Evolutionary conservation across 2,113 vertebrate species (phyloP).

Genomic region (Podilymbus podiceps): DNA sequence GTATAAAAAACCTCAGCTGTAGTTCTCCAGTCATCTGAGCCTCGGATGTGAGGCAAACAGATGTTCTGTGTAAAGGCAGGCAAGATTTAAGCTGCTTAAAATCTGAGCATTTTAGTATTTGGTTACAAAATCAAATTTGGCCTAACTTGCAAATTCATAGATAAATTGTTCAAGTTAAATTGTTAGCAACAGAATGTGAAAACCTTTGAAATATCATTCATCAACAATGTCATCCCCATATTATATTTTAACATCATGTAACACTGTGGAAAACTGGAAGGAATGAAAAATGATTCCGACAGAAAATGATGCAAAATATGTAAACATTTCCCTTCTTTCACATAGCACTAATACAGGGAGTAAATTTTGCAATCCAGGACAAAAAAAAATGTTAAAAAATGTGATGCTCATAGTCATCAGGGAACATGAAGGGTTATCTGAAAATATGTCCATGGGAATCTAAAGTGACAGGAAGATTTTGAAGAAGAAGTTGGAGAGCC

Average conservation of each 20-base stretch:
- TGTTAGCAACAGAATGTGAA: neutral
- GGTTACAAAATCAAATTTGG: constrained; percentile 1
- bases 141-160: neutral
- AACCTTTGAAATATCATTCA: neutral
- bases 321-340: neutral
- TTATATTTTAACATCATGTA: neutral
- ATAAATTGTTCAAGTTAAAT: neutral
- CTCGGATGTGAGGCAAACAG: neutral
- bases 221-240: neutral
- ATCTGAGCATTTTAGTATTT: neutral
- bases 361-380: neutral
- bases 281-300: neutral
- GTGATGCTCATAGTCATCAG: neutral
- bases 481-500: neutral
- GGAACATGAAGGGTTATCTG: neutral
- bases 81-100: constrained; percentile 3
- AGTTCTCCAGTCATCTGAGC: neutral
- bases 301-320: neutral
- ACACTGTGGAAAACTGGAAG: neutral
- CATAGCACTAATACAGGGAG: neutral
- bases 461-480: neutral
- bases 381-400: neutral
- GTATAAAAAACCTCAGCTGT: neutral
- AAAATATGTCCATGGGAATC: neutral
- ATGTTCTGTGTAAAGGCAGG: neutral